Evolutionary conservation across 2,888 invertebrate genomes (phyloP), one percentile per base, ranked within the genome.

Genomic region (Biston stratarius): DNA sequence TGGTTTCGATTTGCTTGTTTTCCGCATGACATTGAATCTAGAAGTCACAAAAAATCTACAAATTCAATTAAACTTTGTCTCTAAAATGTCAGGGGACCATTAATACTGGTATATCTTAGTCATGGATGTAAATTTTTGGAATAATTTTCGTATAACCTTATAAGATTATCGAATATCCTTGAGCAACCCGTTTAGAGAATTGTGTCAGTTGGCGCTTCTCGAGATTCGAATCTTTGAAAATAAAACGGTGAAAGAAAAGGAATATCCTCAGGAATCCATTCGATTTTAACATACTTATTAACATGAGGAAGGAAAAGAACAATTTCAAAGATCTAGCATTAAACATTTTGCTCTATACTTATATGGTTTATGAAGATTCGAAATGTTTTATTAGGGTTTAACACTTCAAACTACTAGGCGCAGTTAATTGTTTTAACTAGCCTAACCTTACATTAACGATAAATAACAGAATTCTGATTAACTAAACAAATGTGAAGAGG

Each of bases 41-140:
- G 11, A 15, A 40, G 1, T 14, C 36, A 38, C 9, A 34, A 53
- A 53, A 15, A 14, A 40, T 40, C 53, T 53, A 15, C 33, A 44
- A 12, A 44, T 55, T 24, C 11, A 15, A 51, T n/a, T 36, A 14
- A 15, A 36, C 15, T 59, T 56, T 49, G n/a, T 61, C 49, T 45
- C 15, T 24, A 14, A 67, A 71, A 69, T 65, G 57, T 67, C 67
- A 67, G 60, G 38, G 12, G 44, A 11, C 24, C 42, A 45, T 49
- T 36, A 65, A 38, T 42, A 56, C 56, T 9, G 36, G 60, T 49
- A 11, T 49, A 59, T 56, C 55, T 59, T 56, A 56, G 52, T 64
- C 45, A 33, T 53, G 14, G 36, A 59, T 49, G 59, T 45, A 10
- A 61, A 44, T 52, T 48, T 58, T 58, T 48, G 47, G 58, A 51